Evolutionary conservation across 37 sponge, comb jelly and placozoan species (phyloP).

Genomic region (Hormiphora californensis): DNA sequence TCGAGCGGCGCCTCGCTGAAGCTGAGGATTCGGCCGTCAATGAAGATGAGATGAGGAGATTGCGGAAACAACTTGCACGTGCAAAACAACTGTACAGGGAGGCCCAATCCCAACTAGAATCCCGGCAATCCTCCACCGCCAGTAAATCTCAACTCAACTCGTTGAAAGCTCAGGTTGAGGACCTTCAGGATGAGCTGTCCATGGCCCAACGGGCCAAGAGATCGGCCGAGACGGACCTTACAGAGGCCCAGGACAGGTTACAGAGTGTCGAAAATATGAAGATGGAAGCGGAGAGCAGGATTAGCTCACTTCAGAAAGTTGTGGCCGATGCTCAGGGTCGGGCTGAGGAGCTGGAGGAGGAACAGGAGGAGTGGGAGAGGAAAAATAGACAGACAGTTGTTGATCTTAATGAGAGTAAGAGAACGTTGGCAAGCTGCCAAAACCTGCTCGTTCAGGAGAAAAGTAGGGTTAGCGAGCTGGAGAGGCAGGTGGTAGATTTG

Average conservation of each 20-base stretch:
- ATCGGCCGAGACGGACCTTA: neutral
- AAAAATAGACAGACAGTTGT: neutral
- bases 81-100: slow-evolving; percentile 39
- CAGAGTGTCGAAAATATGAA: neutral
- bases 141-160: slow-evolving; percentile 5
- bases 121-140: neutral
- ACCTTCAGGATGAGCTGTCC: slow-evolving; percentile 23
- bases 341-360: slow-evolving; percentile 29
- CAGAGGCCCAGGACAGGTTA: neutral
- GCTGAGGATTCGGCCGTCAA: slow-evolving; percentile 19
- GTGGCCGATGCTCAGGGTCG: slow-evolving; percentile 1
- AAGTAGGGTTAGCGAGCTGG: slow-evolving; percentile 5
- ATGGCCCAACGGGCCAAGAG: slow-evolving; percentile 16
- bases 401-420: neutral
- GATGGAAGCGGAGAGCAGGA: slow-evolving; percentile 32
- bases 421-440: neutral
- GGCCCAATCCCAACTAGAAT: neutral
- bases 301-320: neutral
- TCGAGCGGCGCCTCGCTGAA: slow-evolving; percentile 10
- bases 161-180: slow-evolving; percentile 41
- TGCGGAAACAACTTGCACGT: slow-evolving; percentile 21
- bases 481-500: neutral
- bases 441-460: neutral
- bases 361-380: slow-evolving; percentile 21
- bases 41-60: slow-evolving; percentile 36